A percentile compares a stretch with the other conserved stretches of the same genome.
Conservation (phyloP, 2,888 invertebrate species). For the Ormyrus rosae region DNA sequence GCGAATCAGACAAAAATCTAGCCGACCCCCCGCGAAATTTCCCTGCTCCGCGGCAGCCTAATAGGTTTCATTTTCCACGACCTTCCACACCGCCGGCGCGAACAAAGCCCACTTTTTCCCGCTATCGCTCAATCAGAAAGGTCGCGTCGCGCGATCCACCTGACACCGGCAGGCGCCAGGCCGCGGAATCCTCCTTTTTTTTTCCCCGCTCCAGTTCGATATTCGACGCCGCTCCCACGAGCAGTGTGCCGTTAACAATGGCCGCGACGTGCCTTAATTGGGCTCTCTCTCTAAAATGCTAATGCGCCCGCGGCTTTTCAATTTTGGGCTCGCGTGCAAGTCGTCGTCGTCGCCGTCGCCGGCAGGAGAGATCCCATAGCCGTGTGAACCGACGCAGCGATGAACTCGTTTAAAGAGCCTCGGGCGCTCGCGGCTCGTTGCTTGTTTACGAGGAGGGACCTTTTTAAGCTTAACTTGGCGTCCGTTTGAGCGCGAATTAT, state of each 20-base stretch:
- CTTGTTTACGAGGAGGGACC: no score
- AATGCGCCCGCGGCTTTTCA: conserved; percentile 16
- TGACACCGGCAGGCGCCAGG: no score
- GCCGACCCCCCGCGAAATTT: no score
- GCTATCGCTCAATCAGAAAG: no score
- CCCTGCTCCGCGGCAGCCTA: no score
- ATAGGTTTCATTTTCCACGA: background rate
- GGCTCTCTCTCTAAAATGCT: conserved; percentile 30
- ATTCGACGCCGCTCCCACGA: background rate
- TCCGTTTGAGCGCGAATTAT: no score
- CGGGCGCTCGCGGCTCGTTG: background rate
- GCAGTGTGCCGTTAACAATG: background rate
- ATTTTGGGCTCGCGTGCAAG: conserved; percentile 16
- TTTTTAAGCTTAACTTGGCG: no score
- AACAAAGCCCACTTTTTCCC: background rate
- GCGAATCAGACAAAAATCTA: no score
- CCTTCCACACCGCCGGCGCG: background rate
- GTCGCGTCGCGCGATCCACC: no score
- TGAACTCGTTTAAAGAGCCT: conserved; percentile 12
- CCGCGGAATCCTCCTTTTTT: no score
- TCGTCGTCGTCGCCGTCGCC: background rate
- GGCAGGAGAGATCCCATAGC: no score
- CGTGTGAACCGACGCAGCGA: conserved; percentile 1
- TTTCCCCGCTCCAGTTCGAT: no score
- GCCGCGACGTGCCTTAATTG: conserved; percentile 15